A percentile compares a stretch with the other conserved stretches of the same genome.
phyloP scores from a whole-genome alignment of 1,140 invertebrate species.

The Drosophila pseudoananassae region DNA sequence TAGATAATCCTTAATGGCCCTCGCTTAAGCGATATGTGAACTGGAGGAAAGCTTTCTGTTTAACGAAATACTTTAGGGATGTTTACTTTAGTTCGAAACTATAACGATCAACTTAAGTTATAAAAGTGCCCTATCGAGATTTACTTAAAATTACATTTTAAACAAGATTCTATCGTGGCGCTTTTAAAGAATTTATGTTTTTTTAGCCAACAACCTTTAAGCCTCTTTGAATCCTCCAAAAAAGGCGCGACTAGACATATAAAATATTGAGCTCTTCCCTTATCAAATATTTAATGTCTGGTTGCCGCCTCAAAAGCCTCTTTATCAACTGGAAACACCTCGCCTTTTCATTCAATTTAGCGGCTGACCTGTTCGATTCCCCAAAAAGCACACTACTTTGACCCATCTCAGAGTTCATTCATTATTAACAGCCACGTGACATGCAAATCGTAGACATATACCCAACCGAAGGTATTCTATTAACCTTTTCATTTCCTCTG shows the following conservation, averaged over 20 bases:
- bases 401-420: slow-evolving; percentile 10
- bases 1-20: slow-evolving; percentile 21
- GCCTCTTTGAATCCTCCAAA: too few species aligned
- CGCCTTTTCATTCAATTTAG: slow-evolving; percentile 4
- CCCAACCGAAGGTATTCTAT: slow-evolving; percentile 22
- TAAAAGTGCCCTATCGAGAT: neutral
- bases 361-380: neutral
- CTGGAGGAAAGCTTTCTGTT: neutral
- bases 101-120: neutral
- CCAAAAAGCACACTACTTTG: slow-evolving; percentile 4
- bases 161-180: neutral
- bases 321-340: slow-evolving; percentile 15
- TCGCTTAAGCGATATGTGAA: neutral
- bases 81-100: neutral
- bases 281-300: slow-evolving; percentile 5
- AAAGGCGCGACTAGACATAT: neutral
- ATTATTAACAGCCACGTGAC: slow-evolving; percentile 55
- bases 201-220: too few species aligned
- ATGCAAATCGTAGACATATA: slow-evolving; percentile 52
- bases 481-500: slow-evolving; percentile 27
- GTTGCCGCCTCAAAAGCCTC: slow-evolving; percentile 2
- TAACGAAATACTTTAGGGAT: slow-evolving; percentile 2
- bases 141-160: neutral
- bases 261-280: neutral
- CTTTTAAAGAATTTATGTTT: too few species aligned